These are phyloP conservation scores for Diplosoma virens DNA, from an alignment of 23 tunicate genomes.

Conservation along the genomic window DNA sequence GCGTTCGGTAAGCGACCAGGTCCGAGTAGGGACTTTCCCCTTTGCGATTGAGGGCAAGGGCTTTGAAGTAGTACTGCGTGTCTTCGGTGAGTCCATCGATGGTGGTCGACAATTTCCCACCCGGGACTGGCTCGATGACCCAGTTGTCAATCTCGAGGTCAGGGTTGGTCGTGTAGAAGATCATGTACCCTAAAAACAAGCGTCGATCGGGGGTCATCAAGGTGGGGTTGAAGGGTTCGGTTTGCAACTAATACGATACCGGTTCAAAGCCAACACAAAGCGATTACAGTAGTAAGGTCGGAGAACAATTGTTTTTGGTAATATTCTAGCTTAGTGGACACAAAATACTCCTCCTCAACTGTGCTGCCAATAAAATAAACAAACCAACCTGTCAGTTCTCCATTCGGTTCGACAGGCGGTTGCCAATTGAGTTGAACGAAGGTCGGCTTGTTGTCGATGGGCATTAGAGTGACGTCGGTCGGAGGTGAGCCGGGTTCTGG, in stretches of 20 bases:
- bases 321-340: no score
- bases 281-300: no score
- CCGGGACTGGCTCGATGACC: constrained; percentile 68
- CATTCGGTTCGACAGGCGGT: constrained; percentile 79
- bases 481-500: constrained; percentile 68
- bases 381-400: constrained; percentile 47
- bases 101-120: constrained; percentile 34
- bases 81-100: constrained; percentile 51
- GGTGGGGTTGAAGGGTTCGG: no score
- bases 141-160: constrained; percentile 36
- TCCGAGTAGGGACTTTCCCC: constrained; percentile 72
- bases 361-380: not conserved
- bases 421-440: constrained; percentile 72
- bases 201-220: no score
- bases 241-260: no score
- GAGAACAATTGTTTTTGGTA: no score
- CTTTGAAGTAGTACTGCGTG: constrained; percentile 74
- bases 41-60: constrained; percentile 48
- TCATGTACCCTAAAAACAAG: constrained; percentile 69
- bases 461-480: constrained; percentile 49
- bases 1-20: constrained; percentile 36
- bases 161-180: constrained; percentile 56
- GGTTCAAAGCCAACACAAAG: no score
- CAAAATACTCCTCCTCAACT: no score
- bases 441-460: constrained; percentile 42